These are phyloP conservation scores for Myotis vivesi DNA, from an alignment of 2,797 vertebrate species.

Conservation along the genomic window DNA sequence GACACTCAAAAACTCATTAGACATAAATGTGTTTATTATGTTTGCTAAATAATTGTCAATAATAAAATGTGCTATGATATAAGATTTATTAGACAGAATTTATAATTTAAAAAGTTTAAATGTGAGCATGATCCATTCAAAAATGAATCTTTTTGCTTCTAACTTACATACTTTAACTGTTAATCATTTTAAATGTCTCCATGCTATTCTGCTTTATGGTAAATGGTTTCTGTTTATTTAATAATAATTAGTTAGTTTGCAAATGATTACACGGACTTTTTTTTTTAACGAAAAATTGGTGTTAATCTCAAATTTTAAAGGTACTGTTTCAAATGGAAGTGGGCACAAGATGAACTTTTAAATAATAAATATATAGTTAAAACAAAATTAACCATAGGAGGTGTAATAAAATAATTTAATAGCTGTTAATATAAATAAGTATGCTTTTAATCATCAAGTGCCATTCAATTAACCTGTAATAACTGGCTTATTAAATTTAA, in stretches of 20 bases:
- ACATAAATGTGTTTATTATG: neutral
- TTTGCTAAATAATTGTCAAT: conserved; percentile 22
- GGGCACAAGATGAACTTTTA: neutral
- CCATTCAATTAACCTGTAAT: conserved; percentile 83
- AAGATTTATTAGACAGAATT: neutral
- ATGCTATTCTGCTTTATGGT: neutral
- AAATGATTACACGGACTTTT: neutral
- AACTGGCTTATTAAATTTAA: conserved; percentile 81
- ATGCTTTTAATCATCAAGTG: conserved; percentile 82
- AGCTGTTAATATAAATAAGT: conserved; percentile 84
- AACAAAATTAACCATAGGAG: conserved; percentile 72
- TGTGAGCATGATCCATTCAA: neutral
- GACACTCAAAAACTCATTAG: neutral
- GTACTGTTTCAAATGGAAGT: neutral
- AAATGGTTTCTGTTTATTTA: conserved; percentile 16
- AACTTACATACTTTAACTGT: conserved; percentile 55
- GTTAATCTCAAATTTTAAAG: conserved; percentile 51
- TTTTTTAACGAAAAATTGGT: neutral
- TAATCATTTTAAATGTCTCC: conserved; percentile 18
- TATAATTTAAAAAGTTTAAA: conserved; percentile 56
- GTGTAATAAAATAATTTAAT: conserved; percentile 75
- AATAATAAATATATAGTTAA: conserved; percentile 73
- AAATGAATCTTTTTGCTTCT: conserved; percentile 35
- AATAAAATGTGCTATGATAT: neutral
- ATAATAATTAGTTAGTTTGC: conserved; percentile 12